phyloP scores from a whole-genome alignment of 2,888 invertebrate species.

The Minunthozetes semirufus region DNA sequence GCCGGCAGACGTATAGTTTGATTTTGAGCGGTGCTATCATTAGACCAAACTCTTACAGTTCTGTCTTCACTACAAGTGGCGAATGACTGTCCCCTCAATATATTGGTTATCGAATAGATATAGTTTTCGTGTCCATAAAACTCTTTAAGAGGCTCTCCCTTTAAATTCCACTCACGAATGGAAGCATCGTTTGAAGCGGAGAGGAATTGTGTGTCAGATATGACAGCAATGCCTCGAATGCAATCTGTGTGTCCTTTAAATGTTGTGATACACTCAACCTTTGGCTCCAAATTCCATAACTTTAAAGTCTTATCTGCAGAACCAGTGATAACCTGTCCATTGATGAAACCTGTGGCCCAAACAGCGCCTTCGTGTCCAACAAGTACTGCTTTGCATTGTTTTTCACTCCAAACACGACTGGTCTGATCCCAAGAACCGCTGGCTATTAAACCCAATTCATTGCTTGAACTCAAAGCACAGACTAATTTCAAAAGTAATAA shows the following conservation, averaged over 20 bases:
- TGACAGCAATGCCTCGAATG: slow-evolving; percentile 68
- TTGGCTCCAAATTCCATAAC: slow-evolving; percentile 58
- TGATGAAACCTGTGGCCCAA: slow-evolving; percentile 60
- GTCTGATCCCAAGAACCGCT: slow-evolving; percentile 92
- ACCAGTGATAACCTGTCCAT: slow-evolving; percentile 64
- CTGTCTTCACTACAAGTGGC: slow-evolving; percentile 84
- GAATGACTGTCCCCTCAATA: slow-evolving; percentile 57
- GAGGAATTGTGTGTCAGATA: slow-evolving; percentile 67
- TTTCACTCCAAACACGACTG: slow-evolving; percentile 69
- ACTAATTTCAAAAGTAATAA: slow-evolving; percentile 46
- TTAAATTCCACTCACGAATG: slow-evolving; percentile 71
- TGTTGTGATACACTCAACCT: slow-evolving; percentile 22
- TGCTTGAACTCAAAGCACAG: slow-evolving; percentile 50
- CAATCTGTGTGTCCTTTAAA: slow-evolving; percentile 79
- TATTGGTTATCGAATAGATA: slow-evolving; percentile 48
- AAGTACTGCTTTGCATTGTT: slow-evolving; percentile 54
- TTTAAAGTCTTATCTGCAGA: slow-evolving; percentile 87
- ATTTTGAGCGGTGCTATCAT: slow-evolving; percentile 47
- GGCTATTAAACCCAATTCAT: slow-evolving; percentile 54
- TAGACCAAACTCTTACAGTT: slow-evolving; percentile 71
- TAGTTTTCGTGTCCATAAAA: slow-evolving; percentile 50
- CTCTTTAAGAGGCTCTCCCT: slow-evolving; percentile 64
- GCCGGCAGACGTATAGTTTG: slow-evolving; percentile 70
- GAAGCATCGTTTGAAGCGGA: slow-evolving; percentile 89
- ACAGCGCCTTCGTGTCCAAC: slow-evolving; percentile 64